Evolutionary conservation across 92 coral and sea anemone genomes (phyloP).

Genomic region (Porites lobata): DNA sequence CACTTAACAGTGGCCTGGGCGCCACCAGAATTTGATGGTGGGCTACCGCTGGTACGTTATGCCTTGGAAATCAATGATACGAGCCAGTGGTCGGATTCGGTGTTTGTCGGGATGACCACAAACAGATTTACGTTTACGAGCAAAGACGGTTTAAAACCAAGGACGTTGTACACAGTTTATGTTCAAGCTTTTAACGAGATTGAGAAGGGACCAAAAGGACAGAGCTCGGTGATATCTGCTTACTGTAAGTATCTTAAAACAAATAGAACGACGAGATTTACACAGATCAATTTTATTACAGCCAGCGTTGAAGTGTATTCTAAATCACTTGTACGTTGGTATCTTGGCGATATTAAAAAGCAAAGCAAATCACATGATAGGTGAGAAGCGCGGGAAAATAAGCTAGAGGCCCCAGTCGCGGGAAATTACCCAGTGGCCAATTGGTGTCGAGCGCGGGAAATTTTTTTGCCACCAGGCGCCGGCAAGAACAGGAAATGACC

Average conservation of each 20-base stretch:
- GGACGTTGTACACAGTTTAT: slow-evolving; percentile 46
- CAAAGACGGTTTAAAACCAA: slow-evolving; percentile 48
- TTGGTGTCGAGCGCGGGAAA: slow-evolving; percentile 12
- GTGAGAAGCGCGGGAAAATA: background rate
- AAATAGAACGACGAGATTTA: background rate
- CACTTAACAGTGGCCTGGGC: slow-evolving; percentile 80
- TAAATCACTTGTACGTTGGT: too few relatives aligned
- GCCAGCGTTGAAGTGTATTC: too few relatives aligned
- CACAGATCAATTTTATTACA: too few relatives aligned
- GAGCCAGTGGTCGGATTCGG: slow-evolving; percentile 38
- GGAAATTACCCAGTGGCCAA: background rate
- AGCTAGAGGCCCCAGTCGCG: background rate
- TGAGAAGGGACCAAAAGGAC: slow-evolving; percentile 41
- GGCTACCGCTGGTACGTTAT: slow-evolving; percentile 73
- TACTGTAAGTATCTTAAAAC: slow-evolving; percentile 58
- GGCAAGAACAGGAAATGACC: too few relatives aligned
- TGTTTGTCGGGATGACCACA: slow-evolving; percentile 52
- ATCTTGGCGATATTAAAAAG: too few relatives aligned
- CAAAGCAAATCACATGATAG: too few relatives aligned
- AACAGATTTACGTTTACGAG: slow-evolving; percentile 65
- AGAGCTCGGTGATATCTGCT: slow-evolving; percentile 49
- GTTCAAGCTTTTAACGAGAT: slow-evolving; percentile 60
- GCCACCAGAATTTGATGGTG: slow-evolving; percentile 73
- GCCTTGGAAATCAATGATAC: slow-evolving; percentile 51
- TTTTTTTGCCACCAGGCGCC: background rate